These are phyloP conservation scores for Tiliqua scincoides DNA, from an alignment of 2,113 vertebrate genomes.

Conservation along the genomic window DNA sequence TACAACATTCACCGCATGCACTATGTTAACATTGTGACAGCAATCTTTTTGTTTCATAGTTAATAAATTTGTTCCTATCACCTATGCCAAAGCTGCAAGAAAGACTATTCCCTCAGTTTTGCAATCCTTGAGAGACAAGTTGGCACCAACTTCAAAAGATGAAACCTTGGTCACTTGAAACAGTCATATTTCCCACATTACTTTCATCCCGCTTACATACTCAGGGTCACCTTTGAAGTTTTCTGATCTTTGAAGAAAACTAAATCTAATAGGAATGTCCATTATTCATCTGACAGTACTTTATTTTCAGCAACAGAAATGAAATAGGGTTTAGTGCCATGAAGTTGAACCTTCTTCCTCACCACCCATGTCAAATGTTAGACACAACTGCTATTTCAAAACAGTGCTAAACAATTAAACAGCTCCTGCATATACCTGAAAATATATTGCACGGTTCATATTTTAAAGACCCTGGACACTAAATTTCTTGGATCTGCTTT, in stretches of 20 bases:
- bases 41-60: not conserved
- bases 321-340: not conserved
- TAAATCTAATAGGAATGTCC: not conserved
- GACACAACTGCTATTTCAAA: not conserved
- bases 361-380: not conserved
- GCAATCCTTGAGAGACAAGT: slow-evolving; percentile 1
- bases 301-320: rapidly evolving
- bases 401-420: not conserved
- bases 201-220: not conserved
- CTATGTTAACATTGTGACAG: not conserved
- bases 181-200: not conserved
- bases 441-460: not conserved
- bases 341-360: not conserved
- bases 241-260: not conserved
- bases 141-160: not conserved
- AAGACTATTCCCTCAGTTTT: not conserved
- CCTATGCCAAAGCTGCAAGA: not conserved
- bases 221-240: slow-evolving; percentile 7
- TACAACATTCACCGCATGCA: not conserved
- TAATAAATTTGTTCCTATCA: slow-evolving; percentile 12
- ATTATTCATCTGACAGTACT: not conserved
- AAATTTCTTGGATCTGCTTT: not conserved
- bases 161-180: not conserved
- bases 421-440: not conserved
- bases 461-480: not conserved